Conservation (phyloP, 2,797 vertebrate genomes). For the Hemitrygon akajei region DNA sequence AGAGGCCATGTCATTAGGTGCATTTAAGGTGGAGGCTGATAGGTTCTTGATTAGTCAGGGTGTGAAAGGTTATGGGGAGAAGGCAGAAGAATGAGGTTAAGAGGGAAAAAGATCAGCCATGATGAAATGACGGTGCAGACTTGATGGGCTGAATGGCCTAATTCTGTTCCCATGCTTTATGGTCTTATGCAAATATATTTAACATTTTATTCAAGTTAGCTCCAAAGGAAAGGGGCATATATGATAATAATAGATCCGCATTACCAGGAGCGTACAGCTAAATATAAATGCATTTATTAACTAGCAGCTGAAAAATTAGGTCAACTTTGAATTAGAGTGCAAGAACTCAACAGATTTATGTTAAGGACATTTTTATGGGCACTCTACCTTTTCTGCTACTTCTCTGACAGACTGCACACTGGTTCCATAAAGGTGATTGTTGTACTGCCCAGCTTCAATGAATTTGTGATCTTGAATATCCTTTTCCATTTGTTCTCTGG, state of each 20-base stretch:
- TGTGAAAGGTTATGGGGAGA: too few species aligned
- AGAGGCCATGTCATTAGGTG: too few species aligned
- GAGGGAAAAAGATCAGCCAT: too few species aligned
- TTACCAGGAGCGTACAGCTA: not conserved
- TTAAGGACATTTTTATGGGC: not conserved
- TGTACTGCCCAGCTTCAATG: constrained; percentile 97
- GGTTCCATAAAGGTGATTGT: constrained; percentile 92
- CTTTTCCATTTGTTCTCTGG: constrained; percentile 94
- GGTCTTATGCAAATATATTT: not conserved
- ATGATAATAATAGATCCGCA: not conserved
- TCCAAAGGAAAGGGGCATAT: not conserved
- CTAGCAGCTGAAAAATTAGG: not conserved
- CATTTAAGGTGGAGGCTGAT: too few species aligned
- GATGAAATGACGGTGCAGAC: too few species aligned
- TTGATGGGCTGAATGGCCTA: too few species aligned
- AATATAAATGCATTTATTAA: not conserved
- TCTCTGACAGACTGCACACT: constrained; percentile 93
- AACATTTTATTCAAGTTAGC: not conserved
- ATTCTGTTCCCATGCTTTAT: too few species aligned
- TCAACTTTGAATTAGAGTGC: not conserved
- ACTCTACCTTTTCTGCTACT: constrained; percentile 85
- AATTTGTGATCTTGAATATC: constrained; percentile 97
- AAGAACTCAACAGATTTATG: not conserved
- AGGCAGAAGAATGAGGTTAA: too few species aligned
- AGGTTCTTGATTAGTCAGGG: too few species aligned